Percentiles rank a stretch among this genome's conserved stretches.
phyloP scores from a whole-genome alignment of 64 coral and sea anemone species.

The Catalaphyllia jardinei region DNA sequence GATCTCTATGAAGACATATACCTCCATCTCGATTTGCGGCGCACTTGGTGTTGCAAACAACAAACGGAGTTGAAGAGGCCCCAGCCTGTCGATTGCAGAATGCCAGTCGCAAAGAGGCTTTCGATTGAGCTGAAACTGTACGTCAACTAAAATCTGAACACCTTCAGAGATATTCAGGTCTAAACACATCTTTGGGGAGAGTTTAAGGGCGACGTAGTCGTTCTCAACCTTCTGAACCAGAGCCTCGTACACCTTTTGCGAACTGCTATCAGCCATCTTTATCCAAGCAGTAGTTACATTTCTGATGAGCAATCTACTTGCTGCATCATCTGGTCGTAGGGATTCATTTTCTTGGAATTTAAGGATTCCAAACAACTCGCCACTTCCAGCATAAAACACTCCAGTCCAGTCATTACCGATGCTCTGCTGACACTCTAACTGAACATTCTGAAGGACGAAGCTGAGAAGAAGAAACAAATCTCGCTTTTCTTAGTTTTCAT shows the following conservation, averaged over 20 bases:
- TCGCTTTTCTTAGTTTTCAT: not conserved
- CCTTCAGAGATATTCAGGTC: slow-evolving; percentile 45
- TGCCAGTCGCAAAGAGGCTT: slow-evolving; percentile 66
- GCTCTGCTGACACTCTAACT: not conserved
- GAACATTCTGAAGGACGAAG: slow-evolving; percentile 12
- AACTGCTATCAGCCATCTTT: not conserved
- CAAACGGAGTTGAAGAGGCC: slow-evolving; percentile 22
- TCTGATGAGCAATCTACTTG: slow-evolving; percentile 59
- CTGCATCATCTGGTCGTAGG: slow-evolving; percentile 46
- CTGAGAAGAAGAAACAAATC: not conserved
- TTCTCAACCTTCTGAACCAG: slow-evolving; percentile 32
- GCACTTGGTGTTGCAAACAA: slow-evolving; percentile 39
- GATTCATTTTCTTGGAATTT: slow-evolving; percentile 26
- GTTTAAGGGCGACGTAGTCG: slow-evolving; percentile 1
- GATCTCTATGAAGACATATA: too few relatives aligned
- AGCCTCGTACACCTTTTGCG: slow-evolving; percentile 46
- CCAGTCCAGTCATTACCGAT: not conserved
- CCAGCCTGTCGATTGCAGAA: slow-evolving; percentile 56
- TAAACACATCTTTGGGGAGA: slow-evolving; percentile 31
- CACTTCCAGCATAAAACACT: slow-evolving; percentile 26
- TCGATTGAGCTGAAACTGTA: slow-evolving; percentile 69
- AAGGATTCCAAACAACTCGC: slow-evolving; percentile 55
- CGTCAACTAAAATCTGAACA: slow-evolving; percentile 33
- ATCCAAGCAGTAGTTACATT: slow-evolving; percentile 62
- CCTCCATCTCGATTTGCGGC: not conserved